A percentile compares a stretch with the other conserved stretches of the same genome.
These are phyloP conservation scores for Eremophila alpestris DNA, from an alignment of 2,797 vertebrate genomes.

Conservation along the genomic window DNA sequence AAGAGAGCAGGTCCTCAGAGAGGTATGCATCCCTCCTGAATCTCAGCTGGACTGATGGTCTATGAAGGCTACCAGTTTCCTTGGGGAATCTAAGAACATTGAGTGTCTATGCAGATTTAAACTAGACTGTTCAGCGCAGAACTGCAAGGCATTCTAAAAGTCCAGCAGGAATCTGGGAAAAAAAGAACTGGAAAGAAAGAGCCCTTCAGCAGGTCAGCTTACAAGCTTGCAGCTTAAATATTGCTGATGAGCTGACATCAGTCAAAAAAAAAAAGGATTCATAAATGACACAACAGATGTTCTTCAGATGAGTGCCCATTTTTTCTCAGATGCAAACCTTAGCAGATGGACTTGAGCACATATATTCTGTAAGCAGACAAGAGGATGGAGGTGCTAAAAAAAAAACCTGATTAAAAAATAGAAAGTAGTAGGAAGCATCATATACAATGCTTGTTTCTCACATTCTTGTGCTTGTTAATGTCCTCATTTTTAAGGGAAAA, in stretches of 20 bases:
- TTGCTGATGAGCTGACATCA: not conserved
- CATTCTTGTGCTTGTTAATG: not conserved
- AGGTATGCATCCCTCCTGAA: not conserved
- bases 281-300: not conserved
- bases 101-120: not conserved
- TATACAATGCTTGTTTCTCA: not conserved
- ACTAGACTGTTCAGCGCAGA: not conserved
- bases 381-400: not conserved
- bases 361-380: not conserved
- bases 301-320: not conserved
- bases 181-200: constrained; percentile 3
- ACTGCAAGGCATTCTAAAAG: not conserved
- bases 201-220: not conserved
- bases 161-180: not conserved
- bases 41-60: not conserved
- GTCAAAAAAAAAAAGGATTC: not conserved
- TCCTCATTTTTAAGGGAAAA: not conserved
- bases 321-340: not conserved
- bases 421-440: not conserved
- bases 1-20: not conserved
- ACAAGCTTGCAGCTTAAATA: not conserved
- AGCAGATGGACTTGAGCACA: constrained; percentile 4
- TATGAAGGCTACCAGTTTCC: not conserved
- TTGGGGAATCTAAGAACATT: not conserved
- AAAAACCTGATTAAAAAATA: not conserved